Percentiles rank a stretch among this genome's conserved stretches.
phyloP scores from a whole-genome alignment of 2,888 invertebrate species.

The Ormyrus thymus region DNA sequence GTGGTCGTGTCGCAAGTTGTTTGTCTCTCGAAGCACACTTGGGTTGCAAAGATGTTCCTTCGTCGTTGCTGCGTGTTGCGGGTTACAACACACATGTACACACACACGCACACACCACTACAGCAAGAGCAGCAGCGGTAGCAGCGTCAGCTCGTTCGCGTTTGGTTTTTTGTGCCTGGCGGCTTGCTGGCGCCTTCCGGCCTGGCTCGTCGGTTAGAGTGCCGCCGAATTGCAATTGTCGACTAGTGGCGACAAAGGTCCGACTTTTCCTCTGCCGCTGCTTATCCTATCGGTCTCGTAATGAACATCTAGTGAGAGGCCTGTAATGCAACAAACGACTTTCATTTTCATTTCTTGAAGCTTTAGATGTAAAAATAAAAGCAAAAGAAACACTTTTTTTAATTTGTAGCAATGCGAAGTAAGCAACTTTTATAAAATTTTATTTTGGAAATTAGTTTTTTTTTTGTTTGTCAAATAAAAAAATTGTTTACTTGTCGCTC shows the following conservation, averaged over 20 bases:
- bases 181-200: conserved; percentile 32
- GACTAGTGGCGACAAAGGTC: conserved; percentile 87
- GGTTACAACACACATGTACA: too few relatives aligned
- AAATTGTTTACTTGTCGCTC: too few relatives aligned
- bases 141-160: background rate
- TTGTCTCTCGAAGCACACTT: background rate
- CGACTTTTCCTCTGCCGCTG: conserved; percentile 83
- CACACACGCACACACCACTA: too few relatives aligned
- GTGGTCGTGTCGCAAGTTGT: conserved; percentile 10
- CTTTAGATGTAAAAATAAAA: background rate
- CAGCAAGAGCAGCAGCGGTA: conserved; percentile 2
- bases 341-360: conserved; percentile 4
- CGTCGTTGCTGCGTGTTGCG: background rate
- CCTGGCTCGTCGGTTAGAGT: conserved; percentile 76
- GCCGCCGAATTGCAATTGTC: conserved; percentile 84
- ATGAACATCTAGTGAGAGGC: conserved; percentile 85
- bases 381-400: background rate
- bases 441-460: too few relatives aligned
- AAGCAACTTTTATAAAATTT: too few relatives aligned
- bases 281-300: conserved; percentile 85
- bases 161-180: conserved; percentile 13
- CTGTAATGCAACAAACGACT: conserved; percentile 67
- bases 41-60: background rate
- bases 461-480: too few relatives aligned
- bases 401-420: background rate